These are phyloP conservation scores for Solea senegalensis DNA, from an alignment of 2,113 vertebrate genomes.

Conservation along the genomic window DNA sequence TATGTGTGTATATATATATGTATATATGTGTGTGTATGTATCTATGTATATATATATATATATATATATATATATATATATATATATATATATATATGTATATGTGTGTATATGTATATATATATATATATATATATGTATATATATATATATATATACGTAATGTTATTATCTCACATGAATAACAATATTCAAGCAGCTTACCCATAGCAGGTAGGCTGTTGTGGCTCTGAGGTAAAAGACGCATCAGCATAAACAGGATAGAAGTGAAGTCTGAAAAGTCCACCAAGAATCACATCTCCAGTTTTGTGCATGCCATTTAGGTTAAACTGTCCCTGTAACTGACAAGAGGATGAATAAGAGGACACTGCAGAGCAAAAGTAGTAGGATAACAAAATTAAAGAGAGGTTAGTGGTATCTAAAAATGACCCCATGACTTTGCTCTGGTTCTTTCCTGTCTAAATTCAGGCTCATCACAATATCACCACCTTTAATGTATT, in stretches of 20 bases:
- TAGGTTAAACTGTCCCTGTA: background rate
- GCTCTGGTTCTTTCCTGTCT: background rate
- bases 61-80: no score
- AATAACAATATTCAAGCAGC: background rate
- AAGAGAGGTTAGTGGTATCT: background rate
- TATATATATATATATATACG: no score
- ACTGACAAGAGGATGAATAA: background rate
- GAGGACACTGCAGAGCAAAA: background rate
- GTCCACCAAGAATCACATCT: background rate
- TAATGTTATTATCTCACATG: no score
- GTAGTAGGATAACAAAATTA: background rate
- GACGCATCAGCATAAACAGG: background rate
- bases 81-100: no score
- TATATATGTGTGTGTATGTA: no score
- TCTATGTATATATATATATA: no score
- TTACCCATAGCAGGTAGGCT: background rate
- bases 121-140: no score
- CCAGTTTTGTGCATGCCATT: background rate
- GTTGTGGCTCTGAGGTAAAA: background rate
- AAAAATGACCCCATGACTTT: background rate
- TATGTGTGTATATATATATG: no score
- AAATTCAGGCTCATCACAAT: background rate
- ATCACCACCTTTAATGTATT: background rate
- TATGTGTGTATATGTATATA: no score
- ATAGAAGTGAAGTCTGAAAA: background rate